A percentile compares a stretch with the other conserved stretches of the same genome.
phyloP scores from a whole-genome alignment of 2,113 vertebrate genomes.

The Brachirus orientalis region DNA sequence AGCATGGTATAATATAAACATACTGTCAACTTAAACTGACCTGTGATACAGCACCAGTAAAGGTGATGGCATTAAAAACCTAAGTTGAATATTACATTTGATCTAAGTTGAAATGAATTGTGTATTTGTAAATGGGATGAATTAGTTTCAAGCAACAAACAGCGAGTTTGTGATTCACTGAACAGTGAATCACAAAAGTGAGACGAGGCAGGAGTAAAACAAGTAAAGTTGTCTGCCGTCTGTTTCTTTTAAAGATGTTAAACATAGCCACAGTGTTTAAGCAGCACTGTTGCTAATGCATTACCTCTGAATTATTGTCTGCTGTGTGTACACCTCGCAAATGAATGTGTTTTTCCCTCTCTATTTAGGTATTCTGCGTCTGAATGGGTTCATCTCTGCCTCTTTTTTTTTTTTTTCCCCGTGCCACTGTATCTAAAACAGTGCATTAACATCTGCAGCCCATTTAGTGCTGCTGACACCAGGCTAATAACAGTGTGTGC shows the following conservation, averaged over 20 bases:
- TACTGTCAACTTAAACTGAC: no score
- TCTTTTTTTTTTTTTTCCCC: slow-evolving; percentile 70
- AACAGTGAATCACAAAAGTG: background rate
- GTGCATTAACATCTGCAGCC: slow-evolving; percentile 82
- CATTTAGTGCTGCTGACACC: slow-evolving; percentile 77
- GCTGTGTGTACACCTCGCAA: background rate
- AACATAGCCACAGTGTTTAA: slow-evolving; percentile 47
- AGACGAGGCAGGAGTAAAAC: background rate
- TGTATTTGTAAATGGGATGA: background rate
- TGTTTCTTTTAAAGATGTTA: slow-evolving; percentile 32
- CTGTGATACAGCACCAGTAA: no score
- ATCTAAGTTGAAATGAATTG: no score
- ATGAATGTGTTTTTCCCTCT: slow-evolving; percentile 54
- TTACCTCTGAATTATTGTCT: slow-evolving; percentile 59
- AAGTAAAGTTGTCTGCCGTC: slow-evolving; percentile 15
- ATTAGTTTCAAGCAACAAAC: background rate
- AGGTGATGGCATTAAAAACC: no score
- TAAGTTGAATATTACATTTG: no score
- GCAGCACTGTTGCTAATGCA: slow-evolving; percentile 39
- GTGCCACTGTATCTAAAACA: slow-evolving; percentile 77
- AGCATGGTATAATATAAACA: background rate
- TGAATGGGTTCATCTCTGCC: slow-evolving; percentile 64
- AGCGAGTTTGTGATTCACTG: no score
- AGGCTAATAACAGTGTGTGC: slow-evolving; percentile 79
- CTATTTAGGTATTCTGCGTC: slow-evolving; percentile 54